phyloP scores from a whole-genome alignment of 2,113 vertebrate genomes.

The Chrysochloris asiatica region DNA sequence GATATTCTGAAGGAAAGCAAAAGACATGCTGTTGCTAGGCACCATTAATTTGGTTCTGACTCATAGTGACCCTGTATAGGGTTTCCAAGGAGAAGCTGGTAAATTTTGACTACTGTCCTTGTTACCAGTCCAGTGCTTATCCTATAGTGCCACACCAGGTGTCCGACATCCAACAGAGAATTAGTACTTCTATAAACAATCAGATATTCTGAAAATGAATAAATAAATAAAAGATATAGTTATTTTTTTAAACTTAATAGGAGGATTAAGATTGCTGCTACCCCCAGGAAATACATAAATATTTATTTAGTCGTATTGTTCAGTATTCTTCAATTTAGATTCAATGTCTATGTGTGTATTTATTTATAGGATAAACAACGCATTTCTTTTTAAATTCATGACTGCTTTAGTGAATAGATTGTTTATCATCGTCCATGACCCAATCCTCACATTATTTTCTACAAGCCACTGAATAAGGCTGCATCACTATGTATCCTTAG shows the following conservation, averaged over 20 bases:
- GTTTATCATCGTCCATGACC: neutral
- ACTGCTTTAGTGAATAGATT: constrained; percentile 35
- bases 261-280: neutral
- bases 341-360: neutral
- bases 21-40: no score
- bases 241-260: neutral
- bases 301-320: constrained; percentile 2
- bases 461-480: constrained; percentile 15
- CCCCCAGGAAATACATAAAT: neutral
- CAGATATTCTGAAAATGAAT: neutral
- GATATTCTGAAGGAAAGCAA: no score
- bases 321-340: neutral
- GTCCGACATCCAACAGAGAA: no score
- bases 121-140: no score
- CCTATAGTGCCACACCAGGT: no score
- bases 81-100: no score
- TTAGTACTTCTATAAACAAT: neutral
- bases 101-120: no score
- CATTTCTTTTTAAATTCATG: constrained; percentile 22
- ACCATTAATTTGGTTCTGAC: no score
- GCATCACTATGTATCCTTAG: neutral
- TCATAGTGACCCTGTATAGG: no score
- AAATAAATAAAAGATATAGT: neutral
- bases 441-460: neutral
- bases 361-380: neutral